Conservation (phyloP, 2,888 invertebrate genomes). For the Campopleginae sp. region DNA sequence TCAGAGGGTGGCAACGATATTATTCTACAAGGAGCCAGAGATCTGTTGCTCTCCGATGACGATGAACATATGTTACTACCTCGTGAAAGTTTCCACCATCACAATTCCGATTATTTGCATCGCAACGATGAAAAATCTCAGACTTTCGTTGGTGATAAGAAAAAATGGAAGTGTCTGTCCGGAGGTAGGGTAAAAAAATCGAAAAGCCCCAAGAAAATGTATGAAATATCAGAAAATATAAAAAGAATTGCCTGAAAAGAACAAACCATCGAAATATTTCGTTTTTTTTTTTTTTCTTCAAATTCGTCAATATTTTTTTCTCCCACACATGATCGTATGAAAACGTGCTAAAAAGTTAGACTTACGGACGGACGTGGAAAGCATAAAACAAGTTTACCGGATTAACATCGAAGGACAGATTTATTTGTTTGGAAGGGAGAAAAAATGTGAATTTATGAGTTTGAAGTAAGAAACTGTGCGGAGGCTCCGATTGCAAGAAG, state of each 20-base stretch:
- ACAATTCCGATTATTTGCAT: slow-evolving; percentile 74
- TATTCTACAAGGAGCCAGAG: slow-evolving; percentile 72
- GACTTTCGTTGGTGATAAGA: slow-evolving; percentile 66
- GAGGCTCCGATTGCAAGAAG: slow-evolving; percentile 17
- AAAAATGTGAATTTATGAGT: slow-evolving; percentile 38
- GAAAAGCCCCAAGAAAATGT: too few relatives aligned
- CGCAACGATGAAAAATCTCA: slow-evolving; percentile 67
- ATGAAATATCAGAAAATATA: too few relatives aligned
- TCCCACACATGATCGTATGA: background rate
- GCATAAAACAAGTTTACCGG: slow-evolving; percentile 15
- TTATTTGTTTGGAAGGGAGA: slow-evolving; percentile 38
- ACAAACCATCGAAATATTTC: too few relatives aligned
- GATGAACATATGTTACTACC: slow-evolving; percentile 72
- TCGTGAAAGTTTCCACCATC: slow-evolving; percentile 74
- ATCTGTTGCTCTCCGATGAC: slow-evolving; percentile 71
- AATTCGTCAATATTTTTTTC: background rate
- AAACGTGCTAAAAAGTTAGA: background rate
- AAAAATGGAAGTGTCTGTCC: background rate
- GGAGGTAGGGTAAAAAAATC: background rate
- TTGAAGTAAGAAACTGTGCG: slow-evolving; percentile 9
- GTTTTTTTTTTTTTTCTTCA: too few relatives aligned
- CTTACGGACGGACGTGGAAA: background rate
- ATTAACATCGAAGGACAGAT: slow-evolving; percentile 25
- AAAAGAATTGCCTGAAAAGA: too few relatives aligned
- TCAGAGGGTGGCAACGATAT: slow-evolving; percentile 73